These are phyloP conservation scores for Sipha maydis DNA, from an alignment of 2,888 invertebrate species.

Conservation along the genomic window DNA sequence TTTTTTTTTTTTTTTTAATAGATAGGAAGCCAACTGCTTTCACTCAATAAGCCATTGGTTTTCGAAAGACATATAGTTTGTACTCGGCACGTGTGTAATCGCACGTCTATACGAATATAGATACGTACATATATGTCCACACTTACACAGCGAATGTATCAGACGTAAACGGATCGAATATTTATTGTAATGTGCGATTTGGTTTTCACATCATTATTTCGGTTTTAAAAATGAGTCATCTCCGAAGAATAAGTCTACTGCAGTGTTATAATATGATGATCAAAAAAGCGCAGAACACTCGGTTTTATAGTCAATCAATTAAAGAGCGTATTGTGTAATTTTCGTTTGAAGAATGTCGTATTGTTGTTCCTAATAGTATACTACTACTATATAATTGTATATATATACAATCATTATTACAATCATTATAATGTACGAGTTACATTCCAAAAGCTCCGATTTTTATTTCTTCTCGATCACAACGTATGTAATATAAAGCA, in stretches of 20 bases:
- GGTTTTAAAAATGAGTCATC: neutral
- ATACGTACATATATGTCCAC: neutral
- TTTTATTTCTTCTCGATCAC: neutral
- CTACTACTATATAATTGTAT: too few species aligned
- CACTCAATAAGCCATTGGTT: neutral
- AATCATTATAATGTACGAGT: neutral
- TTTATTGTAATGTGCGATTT: neutral
- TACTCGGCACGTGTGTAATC: neutral
- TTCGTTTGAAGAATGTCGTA: neutral
- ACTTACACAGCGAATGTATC: neutral
- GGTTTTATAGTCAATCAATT: neutral
- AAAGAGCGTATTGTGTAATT: neutral
- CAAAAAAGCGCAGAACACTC: neutral
- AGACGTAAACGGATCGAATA: neutral
- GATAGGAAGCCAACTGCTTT: constrained; percentile 26
- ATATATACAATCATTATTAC: neutral
- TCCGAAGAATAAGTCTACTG: neutral
- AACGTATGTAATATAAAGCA: neutral
- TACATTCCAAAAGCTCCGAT: neutral
- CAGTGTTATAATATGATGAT: neutral
- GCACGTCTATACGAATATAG: neutral
- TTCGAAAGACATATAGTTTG: neutral
- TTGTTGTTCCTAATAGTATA: neutral
- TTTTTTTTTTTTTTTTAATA: constrained; percentile 16
- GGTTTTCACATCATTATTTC: neutral